phyloP scores from a whole-genome alignment of 2,113 vertebrate genomes.

The Tenebrosternarchus preto region DNA sequence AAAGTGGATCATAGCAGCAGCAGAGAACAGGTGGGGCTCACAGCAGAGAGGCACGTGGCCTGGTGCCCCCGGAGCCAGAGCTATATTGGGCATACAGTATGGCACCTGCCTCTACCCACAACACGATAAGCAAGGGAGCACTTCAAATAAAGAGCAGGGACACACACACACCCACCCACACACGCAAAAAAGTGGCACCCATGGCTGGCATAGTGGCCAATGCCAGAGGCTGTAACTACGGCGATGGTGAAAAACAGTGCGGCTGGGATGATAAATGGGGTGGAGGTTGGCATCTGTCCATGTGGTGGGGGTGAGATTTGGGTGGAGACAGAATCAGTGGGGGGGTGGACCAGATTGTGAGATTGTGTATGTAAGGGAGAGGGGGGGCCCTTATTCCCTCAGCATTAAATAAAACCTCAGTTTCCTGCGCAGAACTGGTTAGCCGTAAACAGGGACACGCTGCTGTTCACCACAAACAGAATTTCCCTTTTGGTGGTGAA shows the following conservation, averaged over 20 bases:
- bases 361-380: not conserved
- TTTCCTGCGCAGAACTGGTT: not conserved
- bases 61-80: conserved; percentile 43
- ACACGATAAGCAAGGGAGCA: conserved; percentile 40
- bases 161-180: conserved; percentile 30
- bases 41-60: conserved; percentile 39
- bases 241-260: conserved; percentile 22
- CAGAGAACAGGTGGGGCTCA: conserved; percentile 56
- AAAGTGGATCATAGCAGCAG: conserved; percentile 46
- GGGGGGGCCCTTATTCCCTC: not conserved
- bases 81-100: conserved; percentile 56
- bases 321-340: not conserved
- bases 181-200: conserved; percentile 13
- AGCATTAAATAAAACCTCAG: not conserved
- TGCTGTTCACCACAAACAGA: not conserved
- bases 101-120: conserved; percentile 55
- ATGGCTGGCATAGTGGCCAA: conserved; percentile 10
- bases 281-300: conserved; percentile 39
- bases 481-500: not conserved
- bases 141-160: conserved; percentile 48
- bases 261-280: conserved; percentile 35
- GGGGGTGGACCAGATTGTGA: no score
- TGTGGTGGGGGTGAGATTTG: not conserved
- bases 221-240: conserved; percentile 22
- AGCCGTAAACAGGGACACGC: not conserved